Evolutionary conservation across 2,888 invertebrate species (phyloP).

Genomic region (Nephrocerus scutellatus): DNA sequence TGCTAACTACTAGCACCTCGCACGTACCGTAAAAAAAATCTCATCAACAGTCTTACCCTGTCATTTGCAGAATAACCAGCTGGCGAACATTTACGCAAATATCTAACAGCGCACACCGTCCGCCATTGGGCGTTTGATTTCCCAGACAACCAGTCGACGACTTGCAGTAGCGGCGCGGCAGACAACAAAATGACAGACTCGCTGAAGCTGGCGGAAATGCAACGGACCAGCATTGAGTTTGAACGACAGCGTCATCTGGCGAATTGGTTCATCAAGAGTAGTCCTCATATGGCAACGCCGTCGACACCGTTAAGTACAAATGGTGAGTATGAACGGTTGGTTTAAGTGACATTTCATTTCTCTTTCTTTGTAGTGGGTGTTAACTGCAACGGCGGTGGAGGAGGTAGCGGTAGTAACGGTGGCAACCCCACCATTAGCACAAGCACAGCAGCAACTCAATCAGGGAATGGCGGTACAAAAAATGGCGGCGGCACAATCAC

Average conservation of each 20-base stretch:
- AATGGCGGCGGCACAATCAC: conserved; percentile 28
- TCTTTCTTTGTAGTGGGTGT: conserved; percentile 10
- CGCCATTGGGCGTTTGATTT: neutral
- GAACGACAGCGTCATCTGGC: conserved; percentile 48
- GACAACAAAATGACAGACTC: conserved; percentile 37
- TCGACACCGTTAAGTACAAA: conserved; percentile 26
- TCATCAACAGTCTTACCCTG: no score
- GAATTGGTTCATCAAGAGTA: conserved; percentile 48
- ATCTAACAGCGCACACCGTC: no score
- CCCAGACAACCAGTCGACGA: neutral
- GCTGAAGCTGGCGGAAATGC: conserved; percentile 45
- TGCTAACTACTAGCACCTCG: no score
- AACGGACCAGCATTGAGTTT: conserved; percentile 47
- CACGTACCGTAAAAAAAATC: no score
- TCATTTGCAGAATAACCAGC: neutral
- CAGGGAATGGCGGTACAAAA: conserved; percentile 28
- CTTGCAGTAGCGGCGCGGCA: conserved; percentile 9
- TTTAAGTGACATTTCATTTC: no score
- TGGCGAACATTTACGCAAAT: neutral
- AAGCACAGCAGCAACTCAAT: conserved; percentile 21
- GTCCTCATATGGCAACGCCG: conserved; percentile 47
- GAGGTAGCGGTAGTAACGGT: conserved; percentile 23
- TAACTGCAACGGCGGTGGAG: conserved; percentile 26
- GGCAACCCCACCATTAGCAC: conserved; percentile 23
- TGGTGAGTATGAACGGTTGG: no score